Conservation (phyloP, 2,113 vertebrate species). For the Oreotragus oreotragus region DNA sequence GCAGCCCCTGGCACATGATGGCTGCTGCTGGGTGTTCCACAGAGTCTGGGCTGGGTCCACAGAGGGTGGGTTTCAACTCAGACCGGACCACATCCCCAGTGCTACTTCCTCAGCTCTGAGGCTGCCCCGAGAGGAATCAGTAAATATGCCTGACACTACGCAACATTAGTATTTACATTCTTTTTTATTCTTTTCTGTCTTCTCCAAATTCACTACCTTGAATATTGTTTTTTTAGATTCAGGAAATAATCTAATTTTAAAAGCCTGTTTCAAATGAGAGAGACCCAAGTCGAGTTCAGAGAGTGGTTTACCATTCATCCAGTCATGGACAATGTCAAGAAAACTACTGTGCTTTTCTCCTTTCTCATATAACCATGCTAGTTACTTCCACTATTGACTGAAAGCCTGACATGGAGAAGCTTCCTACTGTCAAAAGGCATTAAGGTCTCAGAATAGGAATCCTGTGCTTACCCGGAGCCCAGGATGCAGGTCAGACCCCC, state of each 20-base stretch:
- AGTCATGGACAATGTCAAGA: background rate
- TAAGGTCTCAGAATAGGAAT: background rate
- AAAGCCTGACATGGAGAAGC: background rate
- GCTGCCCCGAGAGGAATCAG: background rate
- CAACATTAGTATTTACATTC: background rate
- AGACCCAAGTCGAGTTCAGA: background rate
- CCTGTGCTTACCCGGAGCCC: fast-evolving
- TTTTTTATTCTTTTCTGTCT: background rate
- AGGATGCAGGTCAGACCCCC: background rate
- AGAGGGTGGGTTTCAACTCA: background rate
- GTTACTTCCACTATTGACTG: background rate
- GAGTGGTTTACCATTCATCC: background rate
- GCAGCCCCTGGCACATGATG: background rate
- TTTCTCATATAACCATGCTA: background rate
- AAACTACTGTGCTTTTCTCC: background rate
- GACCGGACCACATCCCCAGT: background rate
- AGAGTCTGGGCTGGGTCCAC: no score
- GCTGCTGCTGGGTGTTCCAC: background rate
- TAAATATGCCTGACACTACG: background rate
- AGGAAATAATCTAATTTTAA: background rate
- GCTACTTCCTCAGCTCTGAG: background rate
- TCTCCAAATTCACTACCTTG: background rate
- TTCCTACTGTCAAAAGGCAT: background rate
- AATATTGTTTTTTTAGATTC: background rate
- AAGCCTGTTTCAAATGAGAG: background rate